Conservation (phyloP, 2,888 invertebrate genomes). For the Chalcosyrphus nemorum region DNA sequence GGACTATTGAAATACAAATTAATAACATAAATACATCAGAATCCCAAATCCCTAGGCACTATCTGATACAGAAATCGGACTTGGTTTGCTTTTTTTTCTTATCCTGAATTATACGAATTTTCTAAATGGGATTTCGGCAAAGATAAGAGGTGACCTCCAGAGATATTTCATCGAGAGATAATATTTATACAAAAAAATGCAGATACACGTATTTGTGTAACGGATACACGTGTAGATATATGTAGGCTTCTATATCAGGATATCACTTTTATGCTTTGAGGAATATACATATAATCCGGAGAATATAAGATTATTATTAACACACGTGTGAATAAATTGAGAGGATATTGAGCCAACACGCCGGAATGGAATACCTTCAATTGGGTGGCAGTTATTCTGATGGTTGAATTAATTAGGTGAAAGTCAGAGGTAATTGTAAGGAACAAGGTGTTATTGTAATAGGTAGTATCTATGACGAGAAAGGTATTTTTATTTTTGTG, state of each 20-base stretch:
- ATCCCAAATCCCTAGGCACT: neutral
- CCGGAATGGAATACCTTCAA: neutral
- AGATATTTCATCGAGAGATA: neutral
- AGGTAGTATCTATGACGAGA: neutral
- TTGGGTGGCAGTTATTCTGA: neutral
- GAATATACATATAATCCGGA: neutral
- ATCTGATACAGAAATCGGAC: neutral
- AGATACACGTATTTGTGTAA: neutral
- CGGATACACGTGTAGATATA: neutral
- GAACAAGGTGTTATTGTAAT: neutral
- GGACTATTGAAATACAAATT: neutral
- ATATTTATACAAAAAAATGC: neutral
- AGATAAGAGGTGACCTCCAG: neutral
- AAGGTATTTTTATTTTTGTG: too few species aligned
- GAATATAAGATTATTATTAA: neutral
- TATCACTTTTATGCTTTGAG: neutral
- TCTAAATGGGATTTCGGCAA: neutral
- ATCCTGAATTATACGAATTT: neutral
- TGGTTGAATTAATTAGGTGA: neutral
- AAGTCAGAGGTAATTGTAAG: neutral
- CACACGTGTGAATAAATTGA: conserved; percentile 5
- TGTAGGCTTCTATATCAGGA: neutral
- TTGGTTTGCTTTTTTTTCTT: neutral
- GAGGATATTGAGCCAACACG: neutral
- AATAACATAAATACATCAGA: neutral